Percentiles rank a stretch among this genome's conserved stretches.
These are phyloP conservation scores for Ptilodon capucinus DNA, from an alignment of 2,888 invertebrate species.

Conservation along the genomic window DNA sequence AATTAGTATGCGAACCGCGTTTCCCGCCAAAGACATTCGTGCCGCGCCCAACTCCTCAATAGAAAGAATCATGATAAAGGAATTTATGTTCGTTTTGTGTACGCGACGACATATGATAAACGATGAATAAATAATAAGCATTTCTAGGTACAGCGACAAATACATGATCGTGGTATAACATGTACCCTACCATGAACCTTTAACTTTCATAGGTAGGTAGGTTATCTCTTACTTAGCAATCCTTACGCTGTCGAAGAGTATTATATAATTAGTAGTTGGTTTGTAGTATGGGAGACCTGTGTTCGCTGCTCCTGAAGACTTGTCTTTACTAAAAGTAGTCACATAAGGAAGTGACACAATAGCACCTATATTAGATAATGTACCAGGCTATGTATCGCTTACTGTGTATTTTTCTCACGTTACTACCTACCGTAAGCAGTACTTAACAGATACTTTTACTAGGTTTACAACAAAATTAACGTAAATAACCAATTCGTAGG, in stretches of 20 bases:
- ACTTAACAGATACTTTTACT: conserved; percentile 6
- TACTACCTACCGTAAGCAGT: background rate
- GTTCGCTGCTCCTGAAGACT: too few species aligned
- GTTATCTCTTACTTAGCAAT: too few species aligned
- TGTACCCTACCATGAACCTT: background rate
- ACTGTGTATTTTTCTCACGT: background rate
- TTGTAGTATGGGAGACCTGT: too few species aligned
- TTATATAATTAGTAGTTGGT: too few species aligned
- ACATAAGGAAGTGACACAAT: too few species aligned
- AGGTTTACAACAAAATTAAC: conserved; percentile 16
- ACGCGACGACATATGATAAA: conserved; percentile 54
- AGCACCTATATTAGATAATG: too few species aligned
- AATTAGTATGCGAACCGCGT: conserved; percentile 67
- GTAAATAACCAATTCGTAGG: conserved; percentile 19
- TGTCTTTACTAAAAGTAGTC: too few species aligned
- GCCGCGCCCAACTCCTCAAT: conserved; percentile 73
- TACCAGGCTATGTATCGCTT: background rate
- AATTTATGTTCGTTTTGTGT: conserved; percentile 66
- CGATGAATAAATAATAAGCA: conserved; percentile 64
- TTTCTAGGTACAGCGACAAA: conserved; percentile 45
- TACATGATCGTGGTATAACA: conserved; percentile 31
- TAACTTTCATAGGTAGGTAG: background rate
- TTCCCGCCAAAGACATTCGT: conserved; percentile 72
- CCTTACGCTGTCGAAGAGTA: too few species aligned
- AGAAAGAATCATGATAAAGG: conserved; percentile 77